These are phyloP conservation scores for Morus bassanus DNA, from an alignment of 2,797 vertebrate species.

Conservation along the genomic window DNA sequence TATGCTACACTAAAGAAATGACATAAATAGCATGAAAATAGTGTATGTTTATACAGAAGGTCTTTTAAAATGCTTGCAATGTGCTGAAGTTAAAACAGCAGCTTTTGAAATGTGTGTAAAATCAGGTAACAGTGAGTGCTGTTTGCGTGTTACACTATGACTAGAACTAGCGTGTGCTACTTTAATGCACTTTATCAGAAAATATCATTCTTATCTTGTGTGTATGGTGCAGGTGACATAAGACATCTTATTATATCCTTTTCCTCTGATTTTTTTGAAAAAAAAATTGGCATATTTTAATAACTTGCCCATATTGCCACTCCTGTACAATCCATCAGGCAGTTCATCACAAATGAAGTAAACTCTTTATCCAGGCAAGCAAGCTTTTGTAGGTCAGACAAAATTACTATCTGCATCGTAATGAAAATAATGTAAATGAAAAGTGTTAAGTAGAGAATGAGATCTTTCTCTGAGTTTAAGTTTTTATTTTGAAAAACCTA, in stretches of 20 bases:
- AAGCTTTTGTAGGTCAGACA: background rate
- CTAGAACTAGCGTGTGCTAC: background rate
- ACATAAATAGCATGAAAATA: background rate
- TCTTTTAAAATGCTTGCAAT: background rate
- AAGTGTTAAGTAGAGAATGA: background rate
- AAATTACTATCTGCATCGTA: background rate
- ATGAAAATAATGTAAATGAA: background rate
- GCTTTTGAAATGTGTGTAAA: background rate
- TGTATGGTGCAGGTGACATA: background rate
- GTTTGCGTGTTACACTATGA: background rate
- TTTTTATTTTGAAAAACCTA: background rate
- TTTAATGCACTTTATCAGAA: background rate
- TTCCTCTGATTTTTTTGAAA: background rate
- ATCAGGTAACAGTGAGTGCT: background rate
- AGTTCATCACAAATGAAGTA: background rate
- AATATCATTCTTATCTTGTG: background rate
- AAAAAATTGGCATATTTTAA: background rate
- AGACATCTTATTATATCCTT: background rate
- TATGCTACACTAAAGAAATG: background rate
- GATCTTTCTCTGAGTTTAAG: background rate
- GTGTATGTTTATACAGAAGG: background rate
- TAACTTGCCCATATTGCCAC: background rate
- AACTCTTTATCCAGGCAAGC: background rate
- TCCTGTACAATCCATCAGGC: background rate
- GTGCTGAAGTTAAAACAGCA: background rate